phyloP scores from a whole-genome alignment of 2,113 vertebrate genomes.

The Hirundichthys speculiger region DNA sequence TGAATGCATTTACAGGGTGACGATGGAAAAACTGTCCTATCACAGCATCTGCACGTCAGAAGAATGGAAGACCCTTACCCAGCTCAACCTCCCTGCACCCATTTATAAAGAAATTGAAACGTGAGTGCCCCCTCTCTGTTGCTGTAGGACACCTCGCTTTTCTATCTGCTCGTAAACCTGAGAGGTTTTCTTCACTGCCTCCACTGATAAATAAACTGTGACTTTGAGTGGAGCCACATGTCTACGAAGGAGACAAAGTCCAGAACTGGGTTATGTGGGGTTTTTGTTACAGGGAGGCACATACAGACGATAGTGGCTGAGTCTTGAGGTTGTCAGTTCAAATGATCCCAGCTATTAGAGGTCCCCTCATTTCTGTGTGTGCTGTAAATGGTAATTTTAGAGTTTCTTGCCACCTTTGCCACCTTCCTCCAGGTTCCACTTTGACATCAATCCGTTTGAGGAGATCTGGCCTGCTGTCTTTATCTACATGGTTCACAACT shows the following conservation, averaged over 20 bases:
- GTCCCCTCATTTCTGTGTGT: slow-evolving; percentile 31
- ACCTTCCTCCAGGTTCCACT: slow-evolving; percentile 87
- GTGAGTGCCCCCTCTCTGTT: slow-evolving; percentile 75
- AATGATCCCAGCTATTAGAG: background rate
- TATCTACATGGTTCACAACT: slow-evolving; percentile 95
- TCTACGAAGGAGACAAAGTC: background rate
- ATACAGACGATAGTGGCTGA: too few relatives aligned
- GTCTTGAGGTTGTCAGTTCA: too few relatives aligned
- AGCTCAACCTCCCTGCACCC: slow-evolving; percentile 85
- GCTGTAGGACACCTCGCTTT: too few relatives aligned
- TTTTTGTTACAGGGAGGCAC: too few relatives aligned
- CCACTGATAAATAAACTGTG: too few relatives aligned
- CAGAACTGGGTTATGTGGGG: too few relatives aligned
- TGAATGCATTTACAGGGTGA: slow-evolving; percentile 98
- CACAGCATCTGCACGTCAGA: slow-evolving; percentile 97
- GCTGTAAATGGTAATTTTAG: slow-evolving; percentile 28
- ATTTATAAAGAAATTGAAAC: slow-evolving; percentile 94
- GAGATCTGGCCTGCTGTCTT: slow-evolving; percentile 98
- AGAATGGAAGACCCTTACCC: slow-evolving; percentile 94
- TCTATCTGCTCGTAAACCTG: too few relatives aligned
- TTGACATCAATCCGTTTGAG: slow-evolving; percentile 95
- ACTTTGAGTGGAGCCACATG: too few relatives aligned
- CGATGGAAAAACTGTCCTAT: slow-evolving; percentile 98
- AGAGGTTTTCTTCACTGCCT: too few relatives aligned
- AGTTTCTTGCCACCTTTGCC: slow-evolving; percentile 1